Base-by-base conservation (phyloP, 2,797 vertebrate species). In the Pygocentrus nattereri region DNA sequence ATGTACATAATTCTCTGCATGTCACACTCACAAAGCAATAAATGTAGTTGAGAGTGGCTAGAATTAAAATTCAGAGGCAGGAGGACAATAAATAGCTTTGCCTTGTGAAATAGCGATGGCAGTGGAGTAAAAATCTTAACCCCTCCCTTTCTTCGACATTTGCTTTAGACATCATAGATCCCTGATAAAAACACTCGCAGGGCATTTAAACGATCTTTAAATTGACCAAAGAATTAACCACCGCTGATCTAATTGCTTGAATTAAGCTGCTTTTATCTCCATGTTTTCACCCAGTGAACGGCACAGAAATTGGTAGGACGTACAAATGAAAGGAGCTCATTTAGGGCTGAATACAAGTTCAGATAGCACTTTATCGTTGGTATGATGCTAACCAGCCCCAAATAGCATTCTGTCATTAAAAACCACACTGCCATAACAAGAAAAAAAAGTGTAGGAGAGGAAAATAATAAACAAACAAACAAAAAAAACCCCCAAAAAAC, bases 211-310 rank as follows among this genome's bases (percentile, higher is more conserved):
- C 50, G 31, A 52, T 74, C 44, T 27, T 56, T 56, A 44, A 73
- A 80, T 77, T 56, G 56, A 70, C 72, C 82, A 79, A 85, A 79
- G 64, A 76, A 44, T 44, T 54, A 54, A n/a, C 5, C 52, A n/a
- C 7, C 23, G 47, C 56, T 4, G 21, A 27, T 19, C 56, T 34
- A 61, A 74, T 81, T 65, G 62, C 38, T 64, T 64, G 38, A 34
- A 52, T 67, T 44, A 71, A 69, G 73, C 41, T 31, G 31, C 50
- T 82, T 76, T 65, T 19, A 16, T 54, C 50, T 23, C 19, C 19
- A 54, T 15, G 65, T 27, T n/a, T 10, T 71, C 56, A 11, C 41
- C n/a, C 41, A 41, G 30, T 31, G 38, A 23, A 67, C 7, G 7
- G 19, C 31, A 25, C 19, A 78, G 18, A 62, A 18, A 27, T 30